Conservation (phyloP, 2,113 vertebrate species). For the Megaceryle torquata region DNA sequence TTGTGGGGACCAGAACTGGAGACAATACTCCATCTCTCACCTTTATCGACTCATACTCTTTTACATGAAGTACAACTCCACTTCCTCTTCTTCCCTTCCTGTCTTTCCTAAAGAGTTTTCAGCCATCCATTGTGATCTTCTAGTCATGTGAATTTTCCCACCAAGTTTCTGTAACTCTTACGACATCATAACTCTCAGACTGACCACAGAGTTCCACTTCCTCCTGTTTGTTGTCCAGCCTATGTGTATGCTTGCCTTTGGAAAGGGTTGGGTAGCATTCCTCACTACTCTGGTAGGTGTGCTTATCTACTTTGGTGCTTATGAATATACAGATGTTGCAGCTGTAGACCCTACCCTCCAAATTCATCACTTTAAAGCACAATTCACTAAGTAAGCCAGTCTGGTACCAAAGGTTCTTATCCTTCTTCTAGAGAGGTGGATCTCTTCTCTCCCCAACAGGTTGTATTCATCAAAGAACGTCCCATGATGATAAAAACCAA, state of each 20-base stretch:
- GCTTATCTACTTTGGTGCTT: background rate
- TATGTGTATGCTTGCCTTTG: background rate
- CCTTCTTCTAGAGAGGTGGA: background rate
- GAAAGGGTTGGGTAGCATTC: background rate
- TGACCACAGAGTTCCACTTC: background rate
- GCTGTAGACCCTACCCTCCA: background rate
- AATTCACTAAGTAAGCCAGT: background rate
- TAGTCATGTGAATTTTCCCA: background rate
- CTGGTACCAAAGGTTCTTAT: background rate
- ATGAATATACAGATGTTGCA: background rate
- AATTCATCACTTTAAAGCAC: background rate
- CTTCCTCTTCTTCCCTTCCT: background rate
- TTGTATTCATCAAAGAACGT: background rate
- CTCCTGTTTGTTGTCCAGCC: background rate
- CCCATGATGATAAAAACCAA: background rate
- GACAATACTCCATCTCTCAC: background rate
- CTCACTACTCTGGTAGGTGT: background rate
- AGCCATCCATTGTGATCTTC: background rate
- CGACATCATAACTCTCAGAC: background rate
- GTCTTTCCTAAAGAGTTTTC: background rate
- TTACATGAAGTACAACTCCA: background rate
- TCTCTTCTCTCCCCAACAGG: background rate
- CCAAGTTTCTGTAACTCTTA: background rate
- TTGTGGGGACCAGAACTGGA: background rate
- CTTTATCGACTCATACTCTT: background rate